Evolutionary conservation across 2,888 invertebrate genomes (phyloP).

Genomic region (Ormia ochracea): DNA sequence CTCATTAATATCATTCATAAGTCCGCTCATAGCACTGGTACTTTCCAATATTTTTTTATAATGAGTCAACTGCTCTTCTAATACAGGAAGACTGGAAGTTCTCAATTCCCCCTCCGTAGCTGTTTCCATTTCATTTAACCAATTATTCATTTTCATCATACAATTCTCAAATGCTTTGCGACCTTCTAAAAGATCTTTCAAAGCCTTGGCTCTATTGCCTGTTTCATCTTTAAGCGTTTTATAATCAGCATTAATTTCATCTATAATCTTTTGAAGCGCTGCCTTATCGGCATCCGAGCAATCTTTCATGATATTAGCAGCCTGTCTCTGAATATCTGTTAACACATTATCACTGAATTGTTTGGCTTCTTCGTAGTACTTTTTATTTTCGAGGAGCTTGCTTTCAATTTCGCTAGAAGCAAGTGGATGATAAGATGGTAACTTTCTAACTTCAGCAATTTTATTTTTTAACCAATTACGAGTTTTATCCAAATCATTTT

Average conservation of each 20-base stretch:
- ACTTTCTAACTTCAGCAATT: constrained; percentile 84
- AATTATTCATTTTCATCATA: constrained; percentile 87
- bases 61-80: constrained; percentile 92
- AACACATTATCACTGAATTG: constrained; percentile 86
- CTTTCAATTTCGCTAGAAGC: constrained; percentile 88
- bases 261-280: constrained; percentile 82
- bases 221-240: constrained; percentile 85
- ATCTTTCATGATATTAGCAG: constrained; percentile 86
- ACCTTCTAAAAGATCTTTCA: constrained; percentile 85
- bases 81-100: constrained; percentile 86
- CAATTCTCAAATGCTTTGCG: constrained; percentile 89
- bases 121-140: constrained; percentile 94
- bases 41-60: constrained; percentile 88
- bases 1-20: constrained; percentile 86
- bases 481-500: constrained; percentile 86
- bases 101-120: constrained; percentile 89
- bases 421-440: constrained; percentile 86
- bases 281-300: constrained; percentile 85
- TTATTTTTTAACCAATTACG: constrained; percentile 89
- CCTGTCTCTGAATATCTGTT: constrained; percentile 86
- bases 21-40: constrained; percentile 83
- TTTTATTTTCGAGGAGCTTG: constrained; percentile 86
- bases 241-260: constrained; percentile 84
- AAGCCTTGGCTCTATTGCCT: constrained; percentile 83
- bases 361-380: constrained; percentile 85